Evolutionary conservation across 1,140 invertebrate species (phyloP), one percentile per base, ranked within the genome.

Genomic region (Reticulitermes speratus): DNA sequence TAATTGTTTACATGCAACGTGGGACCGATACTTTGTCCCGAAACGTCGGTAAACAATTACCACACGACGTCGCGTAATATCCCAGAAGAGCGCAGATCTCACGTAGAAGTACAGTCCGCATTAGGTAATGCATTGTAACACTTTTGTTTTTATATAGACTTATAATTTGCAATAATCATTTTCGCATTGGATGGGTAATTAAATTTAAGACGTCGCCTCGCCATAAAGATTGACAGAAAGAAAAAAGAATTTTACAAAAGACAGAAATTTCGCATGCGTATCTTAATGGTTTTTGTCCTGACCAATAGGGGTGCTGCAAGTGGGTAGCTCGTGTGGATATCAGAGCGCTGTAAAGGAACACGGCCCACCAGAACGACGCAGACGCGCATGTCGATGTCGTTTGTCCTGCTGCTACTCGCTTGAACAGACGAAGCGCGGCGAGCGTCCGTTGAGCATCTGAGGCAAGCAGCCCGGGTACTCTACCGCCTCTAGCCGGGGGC

Each of bases 251-350:
- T 75, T n/a, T 75, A 30, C 65, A 14, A 75, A 75, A 75, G 65
- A 75, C n/a, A 25, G 14, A 30, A n/a, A n/a, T 75, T 75, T 75
- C 65, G 65, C 65, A 75, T 75, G 65, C 65, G 65, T 75, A 75
- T 75, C 8, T 25, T n/a, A 75, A 14, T 75, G n/a, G 65, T 75
- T 75, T n/a, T n/a, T 75, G n/a, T 11, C 5, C 65, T 30, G 65
- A 25, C 65, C 65, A 75, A 75, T 75, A 75, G 65, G 65, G 65
- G 65, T 75, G 65, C 65, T 75, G 25, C n/a, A 25, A 75, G 65
- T 75, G 65, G 65, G 65, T 75, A 30, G 65, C 25, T 75, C 65
- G 65, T 75, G 65, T 30, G n/a, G 65, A 75, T 75, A 75, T 75
- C 8, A 75, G 65, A 75, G 25, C 65, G 65, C 25, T 75, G 65